Conservation (phyloP, 2,888 invertebrate genomes). For the Xestia xanthographa region DNA sequence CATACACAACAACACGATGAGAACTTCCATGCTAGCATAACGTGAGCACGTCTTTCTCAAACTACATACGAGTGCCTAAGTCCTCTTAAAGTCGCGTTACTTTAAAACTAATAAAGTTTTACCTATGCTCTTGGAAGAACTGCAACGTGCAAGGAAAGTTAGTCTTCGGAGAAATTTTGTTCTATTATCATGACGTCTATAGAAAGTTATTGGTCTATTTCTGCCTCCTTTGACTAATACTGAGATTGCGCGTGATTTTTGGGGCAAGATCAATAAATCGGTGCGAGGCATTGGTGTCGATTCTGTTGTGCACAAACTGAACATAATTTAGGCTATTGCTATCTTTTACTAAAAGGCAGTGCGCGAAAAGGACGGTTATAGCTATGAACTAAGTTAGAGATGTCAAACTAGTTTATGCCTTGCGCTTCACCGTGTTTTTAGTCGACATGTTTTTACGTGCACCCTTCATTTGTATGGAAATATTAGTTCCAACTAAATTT, state of each 20-base stretch:
- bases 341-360: too few relatives aligned
- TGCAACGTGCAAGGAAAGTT: constrained; percentile 32
- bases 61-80: not conserved
- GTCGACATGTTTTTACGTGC: too few relatives aligned
- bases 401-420: too few relatives aligned
- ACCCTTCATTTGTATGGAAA: too few relatives aligned
- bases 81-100: constrained; percentile 18
- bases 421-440: too few relatives aligned
- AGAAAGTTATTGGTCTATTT: not conserved
- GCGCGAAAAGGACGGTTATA: too few relatives aligned
- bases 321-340: too few relatives aligned
- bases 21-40: constrained; percentile 18
- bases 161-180: not conserved
- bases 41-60: constrained; percentile 15
- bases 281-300: too few relatives aligned
- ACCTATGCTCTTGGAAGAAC: constrained; percentile 19
- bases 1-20: constrained; percentile 5
- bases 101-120: constrained; percentile 44
- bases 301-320: too few relatives aligned
- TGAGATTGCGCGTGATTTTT: not conserved
- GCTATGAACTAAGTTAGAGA: too few relatives aligned
- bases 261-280: not conserved
- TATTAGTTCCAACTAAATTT: too few relatives aligned
- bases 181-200: not conserved
- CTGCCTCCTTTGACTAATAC: not conserved